These are phyloP conservation scores for Dione juno DNA, from an alignment of 2,888 invertebrate genomes.

Conservation along the genomic window DNA sequence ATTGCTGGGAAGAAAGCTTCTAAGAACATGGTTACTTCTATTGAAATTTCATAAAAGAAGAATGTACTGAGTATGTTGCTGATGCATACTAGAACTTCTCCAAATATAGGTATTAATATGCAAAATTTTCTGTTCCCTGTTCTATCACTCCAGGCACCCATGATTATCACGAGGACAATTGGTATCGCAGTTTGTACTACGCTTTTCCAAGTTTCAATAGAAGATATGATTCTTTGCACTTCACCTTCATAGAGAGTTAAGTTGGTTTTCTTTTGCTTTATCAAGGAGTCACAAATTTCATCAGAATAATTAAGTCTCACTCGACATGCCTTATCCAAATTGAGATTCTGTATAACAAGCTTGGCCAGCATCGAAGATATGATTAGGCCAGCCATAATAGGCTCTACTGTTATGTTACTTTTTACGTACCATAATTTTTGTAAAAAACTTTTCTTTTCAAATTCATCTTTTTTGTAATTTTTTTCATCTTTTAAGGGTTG, in stretches of 20 bases:
- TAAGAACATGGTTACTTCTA: slow-evolving; percentile 80
- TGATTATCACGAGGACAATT: slow-evolving; percentile 79
- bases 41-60: slow-evolving; percentile 79
- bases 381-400: slow-evolving; percentile 87
- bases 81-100: slow-evolving; percentile 76
- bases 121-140: slow-evolving; percentile 83
- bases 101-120: slow-evolving; percentile 81
- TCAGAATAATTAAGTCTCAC: slow-evolving; percentile 65
- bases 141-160: slow-evolving; percentile 86
- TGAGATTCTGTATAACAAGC: slow-evolving; percentile 84
- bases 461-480: slow-evolving; percentile 43
- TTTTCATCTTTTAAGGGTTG: slow-evolving; percentile 59
- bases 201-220: slow-evolving; percentile 83
- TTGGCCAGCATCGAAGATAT: slow-evolving; percentile 86
- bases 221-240: slow-evolving; percentile 82
- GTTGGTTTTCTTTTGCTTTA: slow-evolving; percentile 70
- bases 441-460: slow-evolving; percentile 71
- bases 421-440: slow-evolving; percentile 81
- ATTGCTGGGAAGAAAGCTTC: slow-evolving; percentile 82
- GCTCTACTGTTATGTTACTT: slow-evolving; percentile 87
- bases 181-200: slow-evolving; percentile 83
- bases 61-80: slow-evolving; percentile 80
- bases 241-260: slow-evolving; percentile 84
- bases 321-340: slow-evolving; percentile 74
- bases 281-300: slow-evolving; percentile 66